phyloP scores from a whole-genome alignment of 2,888 invertebrate species.

The Caenorhabditis drosophilae region DNA sequence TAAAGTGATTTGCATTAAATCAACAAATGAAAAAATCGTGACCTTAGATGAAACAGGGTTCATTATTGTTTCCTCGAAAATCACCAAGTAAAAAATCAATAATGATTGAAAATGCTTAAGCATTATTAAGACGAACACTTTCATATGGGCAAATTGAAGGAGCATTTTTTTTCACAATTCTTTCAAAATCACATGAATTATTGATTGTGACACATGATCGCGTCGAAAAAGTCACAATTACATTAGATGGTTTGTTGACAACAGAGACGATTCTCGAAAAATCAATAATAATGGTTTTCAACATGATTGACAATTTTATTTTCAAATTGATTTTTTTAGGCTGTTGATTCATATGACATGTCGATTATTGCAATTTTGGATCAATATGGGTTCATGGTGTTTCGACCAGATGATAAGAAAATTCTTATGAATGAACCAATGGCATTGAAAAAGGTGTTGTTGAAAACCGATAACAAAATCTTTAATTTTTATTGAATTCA shows the following conservation, averaged over 20 bases:
- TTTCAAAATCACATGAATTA: constrained; percentile 16
- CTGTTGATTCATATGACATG: constrained; percentile 34
- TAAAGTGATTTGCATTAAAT: constrained; percentile 11
- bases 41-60: constrained; percentile 28
- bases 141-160: constrained; percentile 7
- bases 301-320: background rate
- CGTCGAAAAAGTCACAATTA: constrained; percentile 28
- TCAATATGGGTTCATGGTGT: constrained; percentile 35
- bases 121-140: background rate
- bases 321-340: constrained; percentile 11
- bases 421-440: constrained; percentile 35
- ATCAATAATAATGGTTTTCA: constrained; percentile 19
- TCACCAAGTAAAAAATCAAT: constrained; percentile 16
- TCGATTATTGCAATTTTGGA: constrained; percentile 35
- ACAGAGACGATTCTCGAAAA: constrained; percentile 23
- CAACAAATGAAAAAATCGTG: constrained; percentile 15
- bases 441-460: constrained; percentile 23
- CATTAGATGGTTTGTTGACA: constrained; percentile 30
- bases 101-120: background rate
- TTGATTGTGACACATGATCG: constrained; percentile 18
- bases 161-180: constrained; percentile 27
- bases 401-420: constrained; percentile 26
- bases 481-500: constrained; percentile 1
- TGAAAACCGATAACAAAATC: background rate
- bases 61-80: constrained; percentile 31